Base-by-base conservation (phyloP, 2,113 vertebrate species). In the Propithecus coquereli region DNA sequence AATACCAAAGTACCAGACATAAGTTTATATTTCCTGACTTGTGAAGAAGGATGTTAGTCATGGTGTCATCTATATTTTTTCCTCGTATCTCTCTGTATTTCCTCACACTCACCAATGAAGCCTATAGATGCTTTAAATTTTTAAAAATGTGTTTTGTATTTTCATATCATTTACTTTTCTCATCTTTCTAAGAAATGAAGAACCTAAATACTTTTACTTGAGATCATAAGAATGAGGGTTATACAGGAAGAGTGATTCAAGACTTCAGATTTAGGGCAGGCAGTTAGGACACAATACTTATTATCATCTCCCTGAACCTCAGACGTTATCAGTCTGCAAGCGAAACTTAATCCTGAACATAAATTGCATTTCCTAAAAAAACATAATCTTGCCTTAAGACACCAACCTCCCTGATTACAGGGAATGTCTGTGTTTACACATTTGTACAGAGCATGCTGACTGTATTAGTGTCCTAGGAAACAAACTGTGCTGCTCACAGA, bases 321-420 rank as follows among this genome's bases (percentile, higher is more conserved):
- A 98, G 98, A 98, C 98, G 10, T 98, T 99, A 99, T 99, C 99
- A 98, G 98, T 98, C 98, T 97, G 94, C 63, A 97, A 97, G 76
- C 85, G 98, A 99, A 99, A 99, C 96, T 98, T 98, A 99, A 99
- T 98, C 98, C 98, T 79, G 93, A 98, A 98, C 98, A 98, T 98
- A 99, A 99, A 99, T 99, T 99, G 97, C 98, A 98, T 99, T 99
- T 99, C 99, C 98, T 99, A 98, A 98, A 98, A 99, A 99, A 99
- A 98, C 98, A 98, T 97, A 98, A 98, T 99, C 98, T 99, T 99
- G 99, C 99, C 99, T 99, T 98, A 98, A 99, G 98, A 99, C 98
- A 99, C 97, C 98, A 98, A 98, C 94, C 30, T 83, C 96, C 98
- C 98, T 99, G 99, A 99, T 99, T 99, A 98, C 98, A 98, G 98